These are phyloP conservation scores for Tympanoctomys barrerae DNA, from an alignment of 2,797 vertebrate species.

Conservation along the genomic window DNA sequence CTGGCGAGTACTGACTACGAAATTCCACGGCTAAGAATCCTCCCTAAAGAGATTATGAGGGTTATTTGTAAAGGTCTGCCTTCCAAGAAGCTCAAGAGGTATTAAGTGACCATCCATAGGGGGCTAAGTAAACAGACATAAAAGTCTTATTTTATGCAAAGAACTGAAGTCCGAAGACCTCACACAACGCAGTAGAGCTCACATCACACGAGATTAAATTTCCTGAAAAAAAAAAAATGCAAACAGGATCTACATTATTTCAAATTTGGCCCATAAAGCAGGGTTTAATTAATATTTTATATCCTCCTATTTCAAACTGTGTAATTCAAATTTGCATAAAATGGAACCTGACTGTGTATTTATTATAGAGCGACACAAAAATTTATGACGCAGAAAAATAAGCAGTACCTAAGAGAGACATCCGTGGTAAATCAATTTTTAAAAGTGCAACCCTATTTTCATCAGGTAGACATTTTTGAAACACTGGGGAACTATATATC, in stretches of 20 bases:
- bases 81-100: background rate
- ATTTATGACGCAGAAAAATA: conserved; percentile 49
- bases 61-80: background rate
- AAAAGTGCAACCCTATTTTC: conserved; percentile 51
- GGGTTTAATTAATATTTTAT: conserved; percentile 79
- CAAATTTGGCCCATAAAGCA: conserved; percentile 64
- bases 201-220: conserved; percentile 54
- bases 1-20: background rate
- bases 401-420: conserved; percentile 47
- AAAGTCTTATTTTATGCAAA: background rate
- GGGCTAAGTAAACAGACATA: background rate
- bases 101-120: background rate
- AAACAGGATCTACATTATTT: conserved; percentile 43
- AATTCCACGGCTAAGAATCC: conserved; percentile 1
- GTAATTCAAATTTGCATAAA: conserved; percentile 72
- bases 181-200: background rate
- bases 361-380: conserved; percentile 56
- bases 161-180: background rate
- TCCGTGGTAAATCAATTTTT: conserved; percentile 41
- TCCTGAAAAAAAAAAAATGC: conserved; percentile 12
- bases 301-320: conserved; percentile 65
- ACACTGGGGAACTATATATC: conserved; percentile 24
- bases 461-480: conserved; percentile 60
- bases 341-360: conserved; percentile 50
- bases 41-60: background rate